Conservation (phyloP, 2,113 vertebrate genomes). For the Datnioides undecimradiatus region DNA sequence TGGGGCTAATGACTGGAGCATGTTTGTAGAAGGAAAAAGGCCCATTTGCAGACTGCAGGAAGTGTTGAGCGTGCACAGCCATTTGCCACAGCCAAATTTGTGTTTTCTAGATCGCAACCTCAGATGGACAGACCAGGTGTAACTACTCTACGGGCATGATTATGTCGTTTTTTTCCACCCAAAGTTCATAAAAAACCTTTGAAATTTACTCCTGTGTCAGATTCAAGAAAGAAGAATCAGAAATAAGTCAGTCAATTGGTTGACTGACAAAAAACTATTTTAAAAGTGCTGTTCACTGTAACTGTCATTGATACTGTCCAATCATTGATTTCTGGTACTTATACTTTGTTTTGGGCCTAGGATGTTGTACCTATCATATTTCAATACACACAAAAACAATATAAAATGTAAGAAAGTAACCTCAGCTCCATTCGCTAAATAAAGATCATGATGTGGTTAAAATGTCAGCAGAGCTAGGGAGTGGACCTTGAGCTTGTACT, state of each 20-base stretch:
- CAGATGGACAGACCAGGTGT: neutral
- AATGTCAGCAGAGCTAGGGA: neutral
- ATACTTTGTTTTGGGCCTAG: neutral
- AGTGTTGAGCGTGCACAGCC: slow-evolving; percentile 19
- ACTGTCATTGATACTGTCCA: neutral
- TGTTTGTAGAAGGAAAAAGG: slow-evolving; percentile 57
- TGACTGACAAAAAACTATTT: too few species aligned
- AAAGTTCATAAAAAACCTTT: neutral
- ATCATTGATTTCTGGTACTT: neutral
- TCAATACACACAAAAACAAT: neutral
- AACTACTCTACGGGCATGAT: neutral
- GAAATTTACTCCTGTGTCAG: neutral
- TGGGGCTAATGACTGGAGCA: slow-evolving; percentile 49
- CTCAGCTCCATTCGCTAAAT: neutral
- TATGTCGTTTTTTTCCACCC: neutral
- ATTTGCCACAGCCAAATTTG: slow-evolving; percentile 23
- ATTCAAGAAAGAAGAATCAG: neutral
- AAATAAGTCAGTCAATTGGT: neutral
- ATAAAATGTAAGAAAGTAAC: neutral
- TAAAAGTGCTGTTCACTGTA: neutral
- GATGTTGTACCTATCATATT: neutral
- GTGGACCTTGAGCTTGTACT: neutral
- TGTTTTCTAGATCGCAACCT: neutral
- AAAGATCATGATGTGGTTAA: neutral
- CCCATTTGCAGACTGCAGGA: slow-evolving; percentile 39